A percentile compares a stretch with the other conserved stretches of the same genome.
Evolutionary conservation across 1,140 invertebrate species (phyloP).

Genomic region (Conus betulinus): DNA sequence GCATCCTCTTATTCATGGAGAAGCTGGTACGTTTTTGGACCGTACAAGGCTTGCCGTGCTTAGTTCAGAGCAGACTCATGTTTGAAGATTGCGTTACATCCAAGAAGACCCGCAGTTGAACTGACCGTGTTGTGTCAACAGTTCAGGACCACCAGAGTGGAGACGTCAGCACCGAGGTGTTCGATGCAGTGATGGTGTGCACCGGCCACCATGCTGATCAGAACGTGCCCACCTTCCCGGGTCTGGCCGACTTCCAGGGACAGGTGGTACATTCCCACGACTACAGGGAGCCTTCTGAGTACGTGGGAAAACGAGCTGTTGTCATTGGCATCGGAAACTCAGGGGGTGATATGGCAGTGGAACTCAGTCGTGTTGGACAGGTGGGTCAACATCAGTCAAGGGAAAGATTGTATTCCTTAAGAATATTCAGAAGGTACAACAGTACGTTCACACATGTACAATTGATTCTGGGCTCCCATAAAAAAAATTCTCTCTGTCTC

Average conservation of each 20-base stretch:
- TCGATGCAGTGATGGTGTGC: conserved; percentile 71
- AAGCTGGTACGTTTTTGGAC: no score
- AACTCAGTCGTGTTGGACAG: conserved; percentile 67
- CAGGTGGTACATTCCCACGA: conserved; percentile 76
- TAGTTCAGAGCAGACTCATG: no score
- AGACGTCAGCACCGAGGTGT: background rate
- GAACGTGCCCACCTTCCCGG: conserved; percentile 69
- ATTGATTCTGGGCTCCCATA: no score
- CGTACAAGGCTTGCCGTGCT: no score
- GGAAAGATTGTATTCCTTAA: no score
- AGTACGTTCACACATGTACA: no score
- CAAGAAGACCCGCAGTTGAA: no score
- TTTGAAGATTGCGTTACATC: no score
- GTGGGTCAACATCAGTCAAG: background rate
- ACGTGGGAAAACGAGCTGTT: conserved; percentile 74
- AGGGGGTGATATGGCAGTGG: conserved; percentile 76
- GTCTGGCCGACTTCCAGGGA: conserved; percentile 75
- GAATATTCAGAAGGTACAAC: no score
- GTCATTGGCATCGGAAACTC: conserved; percentile 79
- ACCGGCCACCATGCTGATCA: conserved; percentile 74
- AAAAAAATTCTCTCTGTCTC: no score
- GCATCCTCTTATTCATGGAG: no score
- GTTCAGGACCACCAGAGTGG: background rate
- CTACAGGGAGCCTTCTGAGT: conserved; percentile 70
- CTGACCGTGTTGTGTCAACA: background rate